phyloP scores from a whole-genome alignment of 2,113 vertebrate species.

The Mohoua ochrocephala region DNA sequence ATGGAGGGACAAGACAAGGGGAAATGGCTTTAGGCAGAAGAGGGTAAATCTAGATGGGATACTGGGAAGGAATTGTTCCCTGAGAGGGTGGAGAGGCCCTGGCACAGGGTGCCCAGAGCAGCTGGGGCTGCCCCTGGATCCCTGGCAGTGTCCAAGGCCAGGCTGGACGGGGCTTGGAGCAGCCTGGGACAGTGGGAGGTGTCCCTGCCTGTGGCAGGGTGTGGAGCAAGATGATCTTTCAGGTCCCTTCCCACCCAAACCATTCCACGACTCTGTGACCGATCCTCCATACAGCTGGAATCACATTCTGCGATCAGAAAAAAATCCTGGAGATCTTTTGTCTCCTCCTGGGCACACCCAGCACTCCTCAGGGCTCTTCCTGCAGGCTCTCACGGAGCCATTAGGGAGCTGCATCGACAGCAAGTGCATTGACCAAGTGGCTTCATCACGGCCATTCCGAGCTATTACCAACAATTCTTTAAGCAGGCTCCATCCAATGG shows the following conservation, averaged over 20 bases:
- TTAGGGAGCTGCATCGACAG: background rate
- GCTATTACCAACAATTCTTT: background rate
- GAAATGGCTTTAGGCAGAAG: background rate
- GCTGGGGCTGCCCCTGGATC: background rate
- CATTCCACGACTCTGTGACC: no score
- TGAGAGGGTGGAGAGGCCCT: rapidly evolving
- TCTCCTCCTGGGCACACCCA: background rate
- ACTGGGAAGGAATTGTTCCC: background rate
- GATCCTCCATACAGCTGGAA: rapidly evolving
- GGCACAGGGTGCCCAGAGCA: background rate
- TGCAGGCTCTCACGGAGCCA: background rate
- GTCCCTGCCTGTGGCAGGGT: background rate
- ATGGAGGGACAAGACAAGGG: background rate
- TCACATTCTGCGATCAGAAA: background rate
- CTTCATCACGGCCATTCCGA: background rate
- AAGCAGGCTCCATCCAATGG: background rate
- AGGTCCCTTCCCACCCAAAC: background rate
- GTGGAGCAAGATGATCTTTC: rapidly evolving
- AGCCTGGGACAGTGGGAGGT: background rate
- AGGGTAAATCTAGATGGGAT: rapidly evolving
- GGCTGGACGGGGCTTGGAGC: background rate
- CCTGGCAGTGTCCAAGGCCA: background rate
- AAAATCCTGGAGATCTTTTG: background rate
- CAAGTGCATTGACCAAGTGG: background rate
- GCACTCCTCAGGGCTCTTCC: background rate